Percentiles rank a stretch among this genome's conserved stretches.
Conservation (phyloP, 2,113 vertebrate species). For the Macroglossus sobrinus region DNA sequence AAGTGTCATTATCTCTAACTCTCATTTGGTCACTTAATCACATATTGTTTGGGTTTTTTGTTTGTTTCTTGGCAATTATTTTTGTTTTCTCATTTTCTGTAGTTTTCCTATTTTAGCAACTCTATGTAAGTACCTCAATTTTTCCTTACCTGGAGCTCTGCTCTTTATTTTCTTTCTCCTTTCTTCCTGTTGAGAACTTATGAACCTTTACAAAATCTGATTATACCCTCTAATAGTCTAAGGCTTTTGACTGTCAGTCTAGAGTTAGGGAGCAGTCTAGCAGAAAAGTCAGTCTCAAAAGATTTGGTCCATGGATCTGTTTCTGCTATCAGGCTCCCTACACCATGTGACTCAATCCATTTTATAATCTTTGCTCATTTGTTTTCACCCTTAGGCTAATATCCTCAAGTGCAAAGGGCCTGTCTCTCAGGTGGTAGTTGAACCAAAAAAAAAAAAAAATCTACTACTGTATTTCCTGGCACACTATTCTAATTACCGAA, state of each 20-base stretch:
- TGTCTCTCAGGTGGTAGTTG: not conserved
- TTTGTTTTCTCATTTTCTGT: not conserved
- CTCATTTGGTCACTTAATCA: not conserved
- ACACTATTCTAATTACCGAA: constrained; percentile 56
- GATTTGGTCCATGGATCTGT: not conserved
- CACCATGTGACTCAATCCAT: not conserved
- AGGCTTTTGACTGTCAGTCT: constrained; percentile 11
- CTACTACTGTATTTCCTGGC: constrained; percentile 4
- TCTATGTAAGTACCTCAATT: not conserved
- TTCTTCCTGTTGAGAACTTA: constrained; percentile 25
- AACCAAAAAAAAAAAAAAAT: constrained; percentile 44
- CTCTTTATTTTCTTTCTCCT: not conserved
- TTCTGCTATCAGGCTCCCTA: not conserved
- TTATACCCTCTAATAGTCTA: not conserved
- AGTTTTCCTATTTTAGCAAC: not conserved
- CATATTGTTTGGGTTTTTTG: not conserved
- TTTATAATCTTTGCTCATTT: constrained; percentile 55
- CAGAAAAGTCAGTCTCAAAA: constrained; percentile 45
- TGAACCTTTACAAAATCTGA: constrained; percentile 18
- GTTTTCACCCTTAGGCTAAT: constrained; percentile 60
- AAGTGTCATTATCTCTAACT: not conserved
- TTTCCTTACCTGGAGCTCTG: not conserved
- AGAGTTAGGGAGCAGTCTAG: not conserved
- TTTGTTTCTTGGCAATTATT: not conserved
- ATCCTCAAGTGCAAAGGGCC: not conserved